Percentiles rank a stretch among this genome's conserved stretches.
phyloP scores from a whole-genome alignment of 2,113 vertebrate species.

The Antechinus stuartii region DNA sequence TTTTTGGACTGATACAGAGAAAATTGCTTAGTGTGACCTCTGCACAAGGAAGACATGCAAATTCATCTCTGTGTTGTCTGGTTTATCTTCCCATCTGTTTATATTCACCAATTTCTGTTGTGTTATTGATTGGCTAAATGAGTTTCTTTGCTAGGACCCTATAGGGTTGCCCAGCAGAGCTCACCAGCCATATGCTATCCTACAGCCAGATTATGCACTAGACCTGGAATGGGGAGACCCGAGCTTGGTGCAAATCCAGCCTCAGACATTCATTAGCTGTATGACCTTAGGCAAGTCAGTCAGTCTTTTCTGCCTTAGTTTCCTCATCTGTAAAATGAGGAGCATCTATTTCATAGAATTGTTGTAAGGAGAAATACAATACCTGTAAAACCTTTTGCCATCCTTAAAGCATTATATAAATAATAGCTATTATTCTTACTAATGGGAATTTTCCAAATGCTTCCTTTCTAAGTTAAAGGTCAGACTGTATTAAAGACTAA shows the following conservation, averaged over 20 bases:
- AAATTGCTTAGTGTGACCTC: not conserved
- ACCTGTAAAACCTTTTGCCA: not conserved
- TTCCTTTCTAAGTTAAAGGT: constrained; percentile 10
- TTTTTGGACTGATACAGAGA: not conserved
- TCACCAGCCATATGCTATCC: not conserved
- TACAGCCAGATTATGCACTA: not conserved
- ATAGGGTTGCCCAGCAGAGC: not conserved
- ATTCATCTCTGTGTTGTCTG: not conserved
- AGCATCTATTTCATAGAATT: not conserved
- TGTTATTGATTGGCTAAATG: not conserved
- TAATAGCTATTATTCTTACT: not conserved
- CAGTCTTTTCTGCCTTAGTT: not conserved
- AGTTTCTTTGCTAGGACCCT: not conserved
- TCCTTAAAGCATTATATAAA: not conserved
- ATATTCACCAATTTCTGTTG: not conserved
- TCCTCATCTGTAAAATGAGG: not conserved
- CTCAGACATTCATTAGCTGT: not conserved
- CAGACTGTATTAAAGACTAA: not conserved
- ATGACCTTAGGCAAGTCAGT: not conserved
- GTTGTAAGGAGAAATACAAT: not conserved
- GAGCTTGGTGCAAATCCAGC: not conserved
- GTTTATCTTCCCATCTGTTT: not conserved
- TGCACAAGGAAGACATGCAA: not conserved
- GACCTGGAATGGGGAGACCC: not conserved
- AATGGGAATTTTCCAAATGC: not conserved